Conservation (phyloP, 2,113 vertebrate species). For the Clarias macrocephalus region DNA sequence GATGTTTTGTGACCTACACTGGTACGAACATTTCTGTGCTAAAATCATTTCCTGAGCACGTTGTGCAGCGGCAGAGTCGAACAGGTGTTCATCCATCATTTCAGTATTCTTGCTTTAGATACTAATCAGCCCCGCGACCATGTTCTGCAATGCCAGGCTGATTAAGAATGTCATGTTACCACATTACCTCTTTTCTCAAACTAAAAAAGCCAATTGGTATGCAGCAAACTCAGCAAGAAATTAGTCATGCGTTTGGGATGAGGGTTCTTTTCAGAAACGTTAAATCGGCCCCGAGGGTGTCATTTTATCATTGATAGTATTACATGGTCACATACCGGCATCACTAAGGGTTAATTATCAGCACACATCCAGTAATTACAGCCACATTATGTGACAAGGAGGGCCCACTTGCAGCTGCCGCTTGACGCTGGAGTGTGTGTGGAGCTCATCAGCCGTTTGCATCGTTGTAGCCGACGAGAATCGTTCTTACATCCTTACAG, state of each 20-base stretch:
- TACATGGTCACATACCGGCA: slow-evolving; percentile 39
- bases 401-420: slow-evolving; percentile 39
- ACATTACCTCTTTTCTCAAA: neutral
- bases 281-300: slow-evolving; percentile 26
- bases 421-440: slow-evolving; percentile 43
- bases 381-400: slow-evolving; percentile 35
- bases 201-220: slow-evolving; percentile 15
- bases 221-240: slow-evolving; percentile 26
- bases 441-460: slow-evolving; percentile 23
- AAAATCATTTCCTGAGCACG: neutral
- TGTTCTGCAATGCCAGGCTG: neutral
- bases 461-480: neutral
- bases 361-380: slow-evolving; percentile 49
- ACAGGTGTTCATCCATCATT: neutral
- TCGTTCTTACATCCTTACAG: neutral
- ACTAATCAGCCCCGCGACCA: neutral
- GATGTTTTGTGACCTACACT: neutral
- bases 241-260: slow-evolving; percentile 18
- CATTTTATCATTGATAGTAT: slow-evolving; percentile 24
- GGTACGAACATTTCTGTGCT: neutral
- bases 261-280: neutral
- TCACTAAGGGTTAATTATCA: slow-evolving; percentile 50
- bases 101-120: neutral
- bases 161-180: neutral
- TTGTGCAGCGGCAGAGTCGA: neutral